Evolutionary conservation across 2,113 vertebrate genomes (phyloP), one percentile per base, ranked within the genome.

Genomic region (Collichthys lucidus): DNA sequence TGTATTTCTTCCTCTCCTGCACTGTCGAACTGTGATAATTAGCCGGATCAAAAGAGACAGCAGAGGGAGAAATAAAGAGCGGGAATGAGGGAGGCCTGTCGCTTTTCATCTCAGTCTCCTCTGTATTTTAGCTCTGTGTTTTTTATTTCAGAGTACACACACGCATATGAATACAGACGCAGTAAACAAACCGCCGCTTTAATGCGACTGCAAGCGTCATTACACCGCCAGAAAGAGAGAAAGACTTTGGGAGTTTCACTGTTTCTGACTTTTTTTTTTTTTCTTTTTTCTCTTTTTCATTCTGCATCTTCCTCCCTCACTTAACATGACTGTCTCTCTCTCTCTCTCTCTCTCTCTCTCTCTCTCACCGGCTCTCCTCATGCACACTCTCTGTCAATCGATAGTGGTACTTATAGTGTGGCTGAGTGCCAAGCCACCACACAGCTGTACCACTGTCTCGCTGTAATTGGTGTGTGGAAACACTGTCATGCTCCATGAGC

Each of bases 391-490:
- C 75, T 77, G 85, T 86, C 89, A 86, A 90, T 91, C 89, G 85
- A 91, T 91, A 86, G 81, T 44, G 86, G 78, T 90, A 82, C 89
- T 93, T 91, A 86, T 89, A 88, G 77, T 84, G 82, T 87, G 90
- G 91, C 91, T 78, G 73, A 88, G 86, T 78, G 93, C 91, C 90
- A 92, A 84, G 87, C 88, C 80, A 60, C 86, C 85, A 80, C 86
- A 84, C 86, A 89, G 91, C 92, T 89, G 88, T 87, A 87, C 82
- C 83, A 65, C 88, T 81, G 84, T 89, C 86, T 90, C 53, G 16
- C 85, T 70, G 88, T 93, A 94, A 94, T 93, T 94, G 92, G 88
- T 89, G 89, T 88, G 91, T 88, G 91, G 90, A 92, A 93, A 93
- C 86, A 90, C 81, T 91, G 92, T 90, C 90, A 91, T 87, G 89